phyloP scores from a whole-genome alignment of 2,888 invertebrate genomes.

The Eilema griseolum region DNA sequence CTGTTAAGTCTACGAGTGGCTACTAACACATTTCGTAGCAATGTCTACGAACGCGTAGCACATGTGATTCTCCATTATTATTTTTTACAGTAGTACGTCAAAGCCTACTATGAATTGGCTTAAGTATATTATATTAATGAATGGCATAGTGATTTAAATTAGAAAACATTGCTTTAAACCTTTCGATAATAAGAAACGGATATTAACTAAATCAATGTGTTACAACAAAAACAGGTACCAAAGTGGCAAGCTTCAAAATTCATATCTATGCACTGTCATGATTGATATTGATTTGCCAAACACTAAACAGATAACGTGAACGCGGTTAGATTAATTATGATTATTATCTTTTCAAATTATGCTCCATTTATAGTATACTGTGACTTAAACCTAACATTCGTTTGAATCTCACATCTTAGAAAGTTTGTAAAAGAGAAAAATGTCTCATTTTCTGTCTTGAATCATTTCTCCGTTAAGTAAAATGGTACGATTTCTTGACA shows the following conservation, averaged over 20 bases:
- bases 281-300: background rate
- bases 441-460: conserved; percentile 38
- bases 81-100: conserved; percentile 7
- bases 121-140: background rate
- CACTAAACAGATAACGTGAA: no score
- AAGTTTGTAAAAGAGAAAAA: conserved; percentile 36
- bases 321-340: no score
- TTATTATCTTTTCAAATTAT: no score
- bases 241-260: background rate
- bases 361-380: no score
- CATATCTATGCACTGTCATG: background rate
- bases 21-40: conserved; percentile 53
- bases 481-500: conserved; percentile 45
- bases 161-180: background rate
- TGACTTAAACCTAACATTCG: background rate
- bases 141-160: background rate
- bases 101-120: background rate
- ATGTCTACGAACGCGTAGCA: conserved; percentile 61
- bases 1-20: conserved; percentile 12
- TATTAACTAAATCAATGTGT: background rate
- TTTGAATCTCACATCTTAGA: conserved; percentile 28
- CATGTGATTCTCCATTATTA: conserved; percentile 22
- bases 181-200: background rate
- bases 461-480: conserved; percentile 36
- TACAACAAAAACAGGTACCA: background rate